phyloP scores from a whole-genome alignment of 2,888 invertebrate species.

The Hydropsyche betteni region DNA sequence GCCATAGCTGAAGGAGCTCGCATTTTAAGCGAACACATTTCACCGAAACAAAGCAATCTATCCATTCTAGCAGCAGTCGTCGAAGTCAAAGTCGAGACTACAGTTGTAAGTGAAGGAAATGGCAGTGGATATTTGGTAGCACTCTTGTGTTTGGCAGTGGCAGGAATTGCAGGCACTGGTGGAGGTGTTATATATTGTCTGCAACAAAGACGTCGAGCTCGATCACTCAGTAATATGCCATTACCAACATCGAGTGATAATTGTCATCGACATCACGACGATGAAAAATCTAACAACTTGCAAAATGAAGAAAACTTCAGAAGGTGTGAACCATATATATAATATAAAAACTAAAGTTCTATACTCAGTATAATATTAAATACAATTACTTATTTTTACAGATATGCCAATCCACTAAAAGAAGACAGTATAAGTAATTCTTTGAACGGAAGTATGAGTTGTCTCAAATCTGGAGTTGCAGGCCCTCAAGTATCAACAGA shows the following conservation, averaged over 20 bases:
- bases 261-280: slow-evolving; percentile 72
- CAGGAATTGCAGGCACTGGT: slow-evolving; percentile 59
- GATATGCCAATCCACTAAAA: slow-evolving; percentile 80
- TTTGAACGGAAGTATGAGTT: slow-evolving; percentile 64
- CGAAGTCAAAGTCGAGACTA: slow-evolving; percentile 81
- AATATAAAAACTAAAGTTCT: neutral
- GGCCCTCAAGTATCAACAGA: slow-evolving; percentile 62
- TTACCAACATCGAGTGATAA: slow-evolving; percentile 68
- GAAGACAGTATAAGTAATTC: slow-evolving; percentile 65
- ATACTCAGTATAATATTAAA: neutral
- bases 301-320: slow-evolving; percentile 91
- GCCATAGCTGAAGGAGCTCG: slow-evolving; percentile 67
- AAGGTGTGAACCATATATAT: slow-evolving; percentile 57
- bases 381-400: slow-evolving; percentile 31
- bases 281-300: slow-evolving; percentile 89
- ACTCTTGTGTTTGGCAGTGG: slow-evolving; percentile 59
- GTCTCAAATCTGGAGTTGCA: slow-evolving; percentile 58
- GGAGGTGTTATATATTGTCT: slow-evolving; percentile 66
- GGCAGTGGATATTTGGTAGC: slow-evolving; percentile 60
- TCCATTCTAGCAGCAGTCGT: slow-evolving; percentile 76
- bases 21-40: slow-evolving; percentile 71
- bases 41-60: slow-evolving; percentile 68
- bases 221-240: slow-evolving; percentile 65
- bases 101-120: slow-evolving; percentile 62
- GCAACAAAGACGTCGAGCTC: slow-evolving; percentile 65